These are phyloP conservation scores for Chaetops frenatus DNA, from an alignment of 2,113 vertebrate species.

Conservation along the genomic window DNA sequence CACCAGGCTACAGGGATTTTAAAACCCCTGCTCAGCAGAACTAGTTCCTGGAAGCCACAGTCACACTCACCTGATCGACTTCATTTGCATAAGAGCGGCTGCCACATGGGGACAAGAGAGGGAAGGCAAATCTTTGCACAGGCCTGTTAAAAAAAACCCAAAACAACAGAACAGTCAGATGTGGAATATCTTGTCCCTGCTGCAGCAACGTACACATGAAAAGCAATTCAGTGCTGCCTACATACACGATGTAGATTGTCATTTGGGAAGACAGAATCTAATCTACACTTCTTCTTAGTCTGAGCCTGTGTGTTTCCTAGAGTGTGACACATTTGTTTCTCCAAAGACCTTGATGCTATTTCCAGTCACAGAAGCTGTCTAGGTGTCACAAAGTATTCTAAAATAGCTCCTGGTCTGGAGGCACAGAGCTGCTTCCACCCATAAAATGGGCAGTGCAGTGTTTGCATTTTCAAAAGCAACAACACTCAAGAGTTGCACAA, in stretches of 20 bases:
- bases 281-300: neutral
- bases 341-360: conserved; percentile 6
- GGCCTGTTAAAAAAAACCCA: conserved; percentile 36
- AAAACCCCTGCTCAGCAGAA: neutral
- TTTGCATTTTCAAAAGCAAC: neutral
- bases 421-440: neutral
- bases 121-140: neutral
- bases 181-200: neutral
- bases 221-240: neutral
- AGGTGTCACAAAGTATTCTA: neutral
- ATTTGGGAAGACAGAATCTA: neutral
- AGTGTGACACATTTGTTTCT: neutral
- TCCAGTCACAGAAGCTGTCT: neutral
- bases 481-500: neutral
- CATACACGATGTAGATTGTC: neutral
- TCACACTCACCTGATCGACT: conserved; percentile 65
- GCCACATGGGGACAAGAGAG: neutral
- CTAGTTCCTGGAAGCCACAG: neutral
- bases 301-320: neutral
- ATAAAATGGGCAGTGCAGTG: neutral
- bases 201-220: neutral
- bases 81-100: conserved; percentile 55
- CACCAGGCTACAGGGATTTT: neutral
- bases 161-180: neutral
- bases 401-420: neutral